Evolutionary conservation across 2,113 vertebrate genomes (phyloP).

Genomic region (Anguilla japonica): DNA sequence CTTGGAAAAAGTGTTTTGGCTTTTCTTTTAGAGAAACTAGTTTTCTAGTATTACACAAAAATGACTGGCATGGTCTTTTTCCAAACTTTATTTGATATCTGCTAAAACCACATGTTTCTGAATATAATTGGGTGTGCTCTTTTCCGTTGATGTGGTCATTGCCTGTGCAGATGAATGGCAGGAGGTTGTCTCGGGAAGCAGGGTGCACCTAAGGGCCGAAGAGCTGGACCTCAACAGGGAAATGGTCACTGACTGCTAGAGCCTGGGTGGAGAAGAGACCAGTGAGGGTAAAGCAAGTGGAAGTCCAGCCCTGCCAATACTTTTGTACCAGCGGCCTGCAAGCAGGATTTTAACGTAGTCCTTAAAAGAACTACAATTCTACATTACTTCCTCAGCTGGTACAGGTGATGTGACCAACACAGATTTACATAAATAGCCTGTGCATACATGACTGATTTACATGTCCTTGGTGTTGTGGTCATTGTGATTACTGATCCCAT

Average conservation of each 20-base stretch:
- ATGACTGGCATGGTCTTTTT: not conserved
- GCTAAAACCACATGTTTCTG: not conserved
- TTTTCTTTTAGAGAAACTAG: not conserved
- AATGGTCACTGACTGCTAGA: constrained; percentile 87
- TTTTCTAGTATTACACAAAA: not conserved
- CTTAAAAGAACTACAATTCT: too few species aligned
- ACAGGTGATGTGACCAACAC: too few species aligned
- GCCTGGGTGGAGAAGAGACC: constrained; percentile 66
- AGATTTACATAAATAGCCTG: too few species aligned
- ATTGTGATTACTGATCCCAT: too few species aligned
- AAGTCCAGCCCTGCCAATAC: not conserved
- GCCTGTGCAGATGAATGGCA: not conserved
- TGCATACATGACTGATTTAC: too few species aligned
- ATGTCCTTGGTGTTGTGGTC: too few species aligned
- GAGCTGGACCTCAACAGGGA: constrained; percentile 83
- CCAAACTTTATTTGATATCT: not conserved
- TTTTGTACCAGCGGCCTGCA: too few species aligned
- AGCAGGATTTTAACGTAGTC: too few species aligned
- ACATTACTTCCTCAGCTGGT: too few species aligned
- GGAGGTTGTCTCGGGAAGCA: not conserved
- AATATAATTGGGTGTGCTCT: not conserved
- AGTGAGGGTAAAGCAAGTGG: too few species aligned
- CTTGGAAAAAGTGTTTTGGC: not conserved
- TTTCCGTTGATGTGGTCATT: not conserved
- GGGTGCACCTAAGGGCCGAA: not conserved